Percentiles rank a stretch among this genome's conserved stretches.
Evolutionary conservation across 2,888 invertebrate species (phyloP).

Genomic region (Idaea aversata): DNA sequence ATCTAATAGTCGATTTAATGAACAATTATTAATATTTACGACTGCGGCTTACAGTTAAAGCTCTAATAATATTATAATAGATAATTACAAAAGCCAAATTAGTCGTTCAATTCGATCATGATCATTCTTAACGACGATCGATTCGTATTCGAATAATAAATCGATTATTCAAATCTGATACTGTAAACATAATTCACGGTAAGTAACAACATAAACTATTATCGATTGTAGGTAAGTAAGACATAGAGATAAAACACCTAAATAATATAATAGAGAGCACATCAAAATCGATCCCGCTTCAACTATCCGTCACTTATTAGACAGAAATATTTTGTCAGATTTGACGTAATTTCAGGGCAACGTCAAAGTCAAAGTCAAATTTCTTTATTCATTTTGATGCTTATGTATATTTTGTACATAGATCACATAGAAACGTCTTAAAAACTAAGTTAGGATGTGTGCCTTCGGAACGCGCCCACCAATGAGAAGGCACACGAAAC

Average conservation of each 20-base stretch:
- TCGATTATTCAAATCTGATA: constrained; percentile 1
- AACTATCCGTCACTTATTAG: no score
- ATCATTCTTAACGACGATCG: not conserved
- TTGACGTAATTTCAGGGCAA: no score
- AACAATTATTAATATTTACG: not conserved
- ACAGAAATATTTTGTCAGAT: no score
- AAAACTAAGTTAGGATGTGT: no score
- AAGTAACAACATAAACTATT: not conserved
- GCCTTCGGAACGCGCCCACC: no score
- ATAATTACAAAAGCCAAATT: not conserved
- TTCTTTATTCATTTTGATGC: no score
- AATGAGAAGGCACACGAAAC: no score
- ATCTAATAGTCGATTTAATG: not conserved
- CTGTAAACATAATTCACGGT: not conserved
- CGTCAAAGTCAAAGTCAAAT: no score
- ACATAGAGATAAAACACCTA: not conserved
- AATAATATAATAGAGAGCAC: not conserved
- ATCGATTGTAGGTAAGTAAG: not conserved
- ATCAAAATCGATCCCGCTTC: no score
- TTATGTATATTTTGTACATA: no score
- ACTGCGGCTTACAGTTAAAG: not conserved
- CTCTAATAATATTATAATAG: not conserved
- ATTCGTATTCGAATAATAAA: not conserved
- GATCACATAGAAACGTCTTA: no score
- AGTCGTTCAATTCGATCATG: not conserved